Evolutionary conservation across 30 jellyfish, hydroid and myxozoan genomes (phyloP).

Genomic region (Cassiopea xamachana): DNA sequence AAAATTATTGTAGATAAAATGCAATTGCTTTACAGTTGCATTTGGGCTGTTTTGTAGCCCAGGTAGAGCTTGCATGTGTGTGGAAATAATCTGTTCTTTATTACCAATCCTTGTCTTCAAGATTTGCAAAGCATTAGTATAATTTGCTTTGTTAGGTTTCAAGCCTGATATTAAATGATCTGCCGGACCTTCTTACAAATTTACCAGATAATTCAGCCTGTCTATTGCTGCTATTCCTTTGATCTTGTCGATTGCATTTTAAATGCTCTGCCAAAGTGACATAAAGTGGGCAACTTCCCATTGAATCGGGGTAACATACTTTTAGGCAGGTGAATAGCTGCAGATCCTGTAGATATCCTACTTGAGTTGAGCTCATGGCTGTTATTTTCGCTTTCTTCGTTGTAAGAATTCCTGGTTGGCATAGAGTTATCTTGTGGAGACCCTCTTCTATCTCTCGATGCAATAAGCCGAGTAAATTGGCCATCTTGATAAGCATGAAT

Average conservation of each 20-base stretch:
- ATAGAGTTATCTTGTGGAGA: background rate
- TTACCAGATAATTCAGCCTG: background rate
- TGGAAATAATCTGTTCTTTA: background rate
- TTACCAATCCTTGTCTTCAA: background rate
- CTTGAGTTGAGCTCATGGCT: background rate
- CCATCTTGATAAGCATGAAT: background rate
- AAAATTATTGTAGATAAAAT: background rate
- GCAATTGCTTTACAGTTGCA: background rate
- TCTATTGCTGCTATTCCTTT: background rate
- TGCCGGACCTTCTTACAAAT: constrained; percentile 8
- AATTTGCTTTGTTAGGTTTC: background rate
- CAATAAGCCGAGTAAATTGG: background rate
- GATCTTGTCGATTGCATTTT: background rate
- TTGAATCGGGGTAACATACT: background rate
- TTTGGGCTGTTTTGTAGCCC: background rate
- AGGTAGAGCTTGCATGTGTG: constrained; percentile 2
- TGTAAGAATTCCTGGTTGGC: background rate
- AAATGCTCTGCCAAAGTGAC: background rate
- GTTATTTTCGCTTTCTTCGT: background rate
- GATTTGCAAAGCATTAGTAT: background rate
- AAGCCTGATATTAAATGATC: background rate
- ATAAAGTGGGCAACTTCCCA: background rate
- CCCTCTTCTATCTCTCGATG: background rate
- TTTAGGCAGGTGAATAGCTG: background rate
- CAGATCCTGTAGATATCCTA: background rate